Percentiles rank a stretch among this genome's conserved stretches.
Evolutionary conservation across 2,113 vertebrate genomes (phyloP).

Genomic region (Anolis sagrei): DNA sequence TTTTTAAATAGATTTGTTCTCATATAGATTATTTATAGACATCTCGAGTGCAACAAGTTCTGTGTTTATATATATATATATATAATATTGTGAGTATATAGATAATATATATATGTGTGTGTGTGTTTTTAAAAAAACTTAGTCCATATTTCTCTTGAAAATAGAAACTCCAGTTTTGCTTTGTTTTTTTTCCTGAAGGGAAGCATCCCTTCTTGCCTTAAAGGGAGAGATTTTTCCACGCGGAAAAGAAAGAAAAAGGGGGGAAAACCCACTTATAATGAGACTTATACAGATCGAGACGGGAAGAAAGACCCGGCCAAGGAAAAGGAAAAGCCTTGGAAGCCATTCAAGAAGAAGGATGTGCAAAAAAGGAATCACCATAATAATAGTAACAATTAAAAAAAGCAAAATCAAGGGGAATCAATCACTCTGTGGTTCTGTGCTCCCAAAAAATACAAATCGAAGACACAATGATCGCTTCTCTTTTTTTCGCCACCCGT

Average conservation of each 20-base stretch:
- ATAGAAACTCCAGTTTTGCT: conserved; percentile 29
- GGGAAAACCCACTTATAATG: too few relatives aligned
- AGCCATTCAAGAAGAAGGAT: too few relatives aligned
- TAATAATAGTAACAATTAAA: background rate
- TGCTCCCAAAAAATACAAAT: background rate
- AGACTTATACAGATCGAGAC: too few relatives aligned
- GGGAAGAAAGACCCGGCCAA: too few relatives aligned
- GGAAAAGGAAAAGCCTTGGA: too few relatives aligned
- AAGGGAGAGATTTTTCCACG: background rate
- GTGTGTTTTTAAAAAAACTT: conserved; percentile 31
- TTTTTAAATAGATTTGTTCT: conserved; percentile 3
- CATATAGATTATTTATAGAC: conserved; percentile 11
- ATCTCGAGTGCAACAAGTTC: conserved; percentile 17
- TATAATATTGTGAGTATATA: conserved; percentile 23
- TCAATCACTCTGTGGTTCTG: background rate
- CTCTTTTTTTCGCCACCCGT: background rate
- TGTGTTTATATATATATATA: conserved; percentile 20
- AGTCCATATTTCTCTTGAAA: conserved; percentile 31
- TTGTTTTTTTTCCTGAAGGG: background rate
- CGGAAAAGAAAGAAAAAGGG: too few relatives aligned
- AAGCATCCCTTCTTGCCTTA: background rate
- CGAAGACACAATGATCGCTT: background rate
- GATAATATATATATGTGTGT: conserved; percentile 9
- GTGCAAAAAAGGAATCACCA: background rate
- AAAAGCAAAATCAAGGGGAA: background rate